Evolutionary conservation across 92 coral and sea anemone genomes (phyloP).

Genomic region (Palythoa grandis): DNA sequence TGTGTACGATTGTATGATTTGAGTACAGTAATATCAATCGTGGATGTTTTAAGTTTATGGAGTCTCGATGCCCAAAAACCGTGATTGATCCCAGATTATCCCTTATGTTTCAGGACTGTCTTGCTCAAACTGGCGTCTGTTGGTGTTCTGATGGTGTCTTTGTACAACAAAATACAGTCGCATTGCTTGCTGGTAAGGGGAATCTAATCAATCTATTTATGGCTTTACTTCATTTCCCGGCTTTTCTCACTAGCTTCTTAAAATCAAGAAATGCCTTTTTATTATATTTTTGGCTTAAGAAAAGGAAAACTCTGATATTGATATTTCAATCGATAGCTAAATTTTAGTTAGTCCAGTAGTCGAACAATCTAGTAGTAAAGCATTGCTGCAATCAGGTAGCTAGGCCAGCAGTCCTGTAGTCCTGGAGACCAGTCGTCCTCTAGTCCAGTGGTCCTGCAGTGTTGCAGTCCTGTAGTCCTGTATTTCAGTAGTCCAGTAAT

Average conservation of each 20-base stretch:
- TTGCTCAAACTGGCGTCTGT: conserved; percentile 81
- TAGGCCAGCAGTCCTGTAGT: neutral
- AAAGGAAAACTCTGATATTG: no score
- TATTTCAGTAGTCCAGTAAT: neutral
- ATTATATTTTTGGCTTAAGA: no score
- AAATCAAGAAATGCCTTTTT: no score
- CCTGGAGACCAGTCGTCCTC: neutral
- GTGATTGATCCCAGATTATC: neutral
- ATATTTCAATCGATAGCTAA: no score
- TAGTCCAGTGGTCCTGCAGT: neutral
- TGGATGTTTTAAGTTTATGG: no score
- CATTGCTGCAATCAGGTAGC: no score
- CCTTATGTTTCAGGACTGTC: conserved; percentile 68
- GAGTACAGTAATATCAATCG: no score
- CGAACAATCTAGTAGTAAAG: no score
- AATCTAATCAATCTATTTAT: neutral
- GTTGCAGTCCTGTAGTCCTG: neutral
- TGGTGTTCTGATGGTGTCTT: conserved; percentile 72
- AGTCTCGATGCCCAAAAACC: no score
- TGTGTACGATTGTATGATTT: no score
- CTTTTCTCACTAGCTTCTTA: neutral
- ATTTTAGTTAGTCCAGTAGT: no score
- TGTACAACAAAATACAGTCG: conserved; percentile 68
- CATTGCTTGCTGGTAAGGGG: conserved; percentile 81
- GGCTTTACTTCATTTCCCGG: neutral